A percentile compares a stretch with the other conserved stretches of the same genome.
phyloP scores from a whole-genome alignment of 2,797 vertebrate species.

The Chelidonichthys spinosus region DNA sequence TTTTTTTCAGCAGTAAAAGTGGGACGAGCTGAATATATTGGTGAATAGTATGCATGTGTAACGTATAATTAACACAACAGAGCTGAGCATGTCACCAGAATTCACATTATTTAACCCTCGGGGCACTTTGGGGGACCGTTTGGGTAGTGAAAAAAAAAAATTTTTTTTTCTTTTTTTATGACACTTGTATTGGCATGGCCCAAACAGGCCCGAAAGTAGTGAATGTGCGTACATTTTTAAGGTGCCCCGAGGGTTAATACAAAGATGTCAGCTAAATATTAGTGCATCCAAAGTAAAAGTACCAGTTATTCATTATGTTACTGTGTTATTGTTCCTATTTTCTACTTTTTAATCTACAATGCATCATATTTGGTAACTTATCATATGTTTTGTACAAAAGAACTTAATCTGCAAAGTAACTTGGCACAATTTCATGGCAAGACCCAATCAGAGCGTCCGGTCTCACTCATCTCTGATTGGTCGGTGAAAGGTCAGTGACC shows the following conservation, averaged over 20 bases:
- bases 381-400: neutral
- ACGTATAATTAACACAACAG: neutral
- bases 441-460: neutral
- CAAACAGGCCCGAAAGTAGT: too few species aligned
- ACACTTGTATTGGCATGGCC: too few species aligned
- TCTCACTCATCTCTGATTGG: conserved; percentile 59
- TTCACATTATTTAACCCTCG: neutral
- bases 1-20: neutral
- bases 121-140: too few species aligned
- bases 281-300: neutral
- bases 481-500: neutral
- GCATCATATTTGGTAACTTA: neutral
- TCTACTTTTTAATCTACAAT: neutral
- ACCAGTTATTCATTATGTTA: too few species aligned
- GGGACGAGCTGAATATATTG: too few species aligned
- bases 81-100: neutral
- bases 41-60: neutral
- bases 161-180: too few species aligned
- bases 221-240: too few species aligned
- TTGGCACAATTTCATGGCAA: neutral
- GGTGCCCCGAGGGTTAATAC: too few species aligned
- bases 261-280: neutral
- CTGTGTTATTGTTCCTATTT: neutral
- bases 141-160: too few species aligned
- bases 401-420: neutral